phyloP scores from a whole-genome alignment of 2,113 vertebrate species.

The Austrofundulus limnaeus region DNA sequence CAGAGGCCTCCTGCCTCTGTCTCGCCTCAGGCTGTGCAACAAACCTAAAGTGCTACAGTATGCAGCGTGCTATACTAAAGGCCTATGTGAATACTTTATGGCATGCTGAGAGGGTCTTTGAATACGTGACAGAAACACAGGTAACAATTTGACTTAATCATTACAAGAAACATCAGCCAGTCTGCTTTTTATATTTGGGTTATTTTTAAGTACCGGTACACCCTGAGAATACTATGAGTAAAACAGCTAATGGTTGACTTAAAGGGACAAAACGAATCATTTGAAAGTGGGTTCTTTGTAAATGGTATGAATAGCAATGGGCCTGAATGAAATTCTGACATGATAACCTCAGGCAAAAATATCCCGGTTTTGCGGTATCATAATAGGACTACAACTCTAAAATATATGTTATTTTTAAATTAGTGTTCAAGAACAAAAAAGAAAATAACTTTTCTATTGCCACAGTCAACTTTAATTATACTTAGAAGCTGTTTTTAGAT shows the following conservation, averaged over 20 bases:
- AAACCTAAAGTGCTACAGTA: slow-evolving; percentile 47
- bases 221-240: slow-evolving; percentile 11
- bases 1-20: slow-evolving; percentile 41
- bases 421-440: too few relatives aligned
- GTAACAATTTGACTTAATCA: slow-evolving; percentile 29
- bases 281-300: too few relatives aligned
- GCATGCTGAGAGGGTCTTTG: slow-evolving; percentile 42
- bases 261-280: not conserved
- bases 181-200: slow-evolving; percentile 18
- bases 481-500: too few relatives aligned
- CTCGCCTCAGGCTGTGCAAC: slow-evolving; percentile 50
- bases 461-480: too few relatives aligned
- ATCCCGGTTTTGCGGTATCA: too few relatives aligned
- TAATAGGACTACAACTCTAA: too few relatives aligned
- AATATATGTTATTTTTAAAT: too few relatives aligned
- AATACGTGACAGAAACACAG: slow-evolving; percentile 54
- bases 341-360: too few relatives aligned
- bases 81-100: slow-evolving; percentile 60
- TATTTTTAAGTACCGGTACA: not conserved
- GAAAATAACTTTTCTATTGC: too few relatives aligned
- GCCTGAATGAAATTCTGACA: too few relatives aligned
- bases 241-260: slow-evolving; percentile 21
- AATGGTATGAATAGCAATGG: too few relatives aligned
- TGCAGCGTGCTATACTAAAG: slow-evolving; percentile 46
- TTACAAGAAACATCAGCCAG: slow-evolving; percentile 20